Base-by-base conservation (phyloP, 1,140 invertebrate species). In the Drosophila lacertosa region DNA sequence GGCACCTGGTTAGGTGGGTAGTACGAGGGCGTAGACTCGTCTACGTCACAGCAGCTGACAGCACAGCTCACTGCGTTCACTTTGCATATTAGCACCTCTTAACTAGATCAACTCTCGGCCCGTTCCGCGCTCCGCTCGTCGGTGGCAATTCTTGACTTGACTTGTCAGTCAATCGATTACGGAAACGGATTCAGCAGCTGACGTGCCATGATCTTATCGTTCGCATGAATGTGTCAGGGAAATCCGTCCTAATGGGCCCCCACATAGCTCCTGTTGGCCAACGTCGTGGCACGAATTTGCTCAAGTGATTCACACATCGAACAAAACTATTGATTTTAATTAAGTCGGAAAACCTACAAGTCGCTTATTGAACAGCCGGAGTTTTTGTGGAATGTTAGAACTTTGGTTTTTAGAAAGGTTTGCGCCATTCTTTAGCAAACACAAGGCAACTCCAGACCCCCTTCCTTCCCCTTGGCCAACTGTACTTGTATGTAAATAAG, bases 41-140 rank as follows among this genome's bases (percentile, higher is more conserved):
- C 66, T 47, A 80, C 73, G 81, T 86, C 81, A 86, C 58, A 59
- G 44, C 18, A 24, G 60, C 57, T 37, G 55, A 53, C 26, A 29
- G 26, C 26, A 40, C 50, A 60, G 11, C 55, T 66, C 7, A 7
- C 9, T 29, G 26, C 26, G 26, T 73, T 29, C 66, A 77, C 68
- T 88, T 86, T 81, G 82, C 74, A 74, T 77, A 74, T 77, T 81
- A 86, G 70, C 77, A 86, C 77, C 80, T 86, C 47, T 29, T 58
- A 81, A 84, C 72, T 84, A 44, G 80, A 86, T 39, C 63, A 71
- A 15, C 45, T 39, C 16, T 13, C 18, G 13, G 13, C 13, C 40
- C 6, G 10, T 26, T 20, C 3, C 22, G 32, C 60, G 50, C 26
- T 29, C 9, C 18, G 20, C 22, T 16, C 20, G 11, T 37, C 13